phyloP scores from a whole-genome alignment of 2,888 invertebrate species.

The Mayetiola destructor region DNA sequence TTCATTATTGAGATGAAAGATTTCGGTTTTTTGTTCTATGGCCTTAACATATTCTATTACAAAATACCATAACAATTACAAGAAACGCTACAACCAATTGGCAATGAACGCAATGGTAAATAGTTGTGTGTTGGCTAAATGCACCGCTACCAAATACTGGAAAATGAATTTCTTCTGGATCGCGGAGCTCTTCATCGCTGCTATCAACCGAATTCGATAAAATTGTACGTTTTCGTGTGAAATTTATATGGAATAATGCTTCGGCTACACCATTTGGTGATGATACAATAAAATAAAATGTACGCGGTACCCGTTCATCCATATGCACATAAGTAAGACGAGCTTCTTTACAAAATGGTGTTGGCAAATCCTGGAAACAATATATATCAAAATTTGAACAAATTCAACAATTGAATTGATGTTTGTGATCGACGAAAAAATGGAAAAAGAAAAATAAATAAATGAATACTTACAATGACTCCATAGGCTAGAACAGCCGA shows the following conservation, averaged over 20 bases:
- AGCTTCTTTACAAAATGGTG: slow-evolving; percentile 36
- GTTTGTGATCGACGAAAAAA: background rate
- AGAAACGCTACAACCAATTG: background rate
- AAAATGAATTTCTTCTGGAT: slow-evolving; percentile 36
- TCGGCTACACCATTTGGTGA: slow-evolving; percentile 35
- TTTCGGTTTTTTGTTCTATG: background rate
- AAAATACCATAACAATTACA: slow-evolving; percentile 6
- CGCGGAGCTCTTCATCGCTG: slow-evolving; percentile 33
- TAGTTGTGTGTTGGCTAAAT: background rate
- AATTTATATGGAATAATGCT: slow-evolving; percentile 33
- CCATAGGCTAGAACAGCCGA: slow-evolving; percentile 34
- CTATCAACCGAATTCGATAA: slow-evolving; percentile 33
- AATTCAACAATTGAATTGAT: too few species aligned
- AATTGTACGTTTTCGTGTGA: slow-evolving; percentile 33
- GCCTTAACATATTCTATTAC: slow-evolving; percentile 7
- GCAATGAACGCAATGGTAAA: background rate
- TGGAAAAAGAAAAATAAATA: background rate
- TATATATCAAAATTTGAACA: too few species aligned
- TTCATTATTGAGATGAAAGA: background rate
- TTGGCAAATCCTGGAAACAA: slow-evolving; percentile 31
- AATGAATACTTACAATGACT: slow-evolving; percentile 29
- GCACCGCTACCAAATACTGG: slow-evolving; percentile 29
- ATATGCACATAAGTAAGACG: slow-evolving; percentile 36
- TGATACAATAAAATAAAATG: slow-evolving; percentile 35
- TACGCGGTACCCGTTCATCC: slow-evolving; percentile 35